These are phyloP conservation scores for Diorhabda carinulata DNA, from an alignment of 1,140 invertebrate species.

Conservation along the genomic window DNA sequence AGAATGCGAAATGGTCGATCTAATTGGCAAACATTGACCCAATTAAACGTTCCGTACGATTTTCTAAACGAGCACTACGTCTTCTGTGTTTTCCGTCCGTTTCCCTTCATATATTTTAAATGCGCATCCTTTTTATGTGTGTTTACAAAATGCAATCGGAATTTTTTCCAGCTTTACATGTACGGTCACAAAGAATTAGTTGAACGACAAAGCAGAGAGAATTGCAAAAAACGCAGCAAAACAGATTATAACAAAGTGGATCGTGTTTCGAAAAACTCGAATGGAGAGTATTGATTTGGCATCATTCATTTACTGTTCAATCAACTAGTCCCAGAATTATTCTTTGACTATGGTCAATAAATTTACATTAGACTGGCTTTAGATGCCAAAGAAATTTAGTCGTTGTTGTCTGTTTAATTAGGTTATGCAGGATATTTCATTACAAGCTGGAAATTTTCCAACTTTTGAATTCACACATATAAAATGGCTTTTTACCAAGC, in stretches of 20 bases:
- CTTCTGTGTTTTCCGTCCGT: not conserved
- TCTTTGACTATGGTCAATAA: too few species aligned
- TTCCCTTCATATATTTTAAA: not conserved
- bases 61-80: not conserved
- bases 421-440: too few species aligned
- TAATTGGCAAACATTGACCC: constrained; percentile 14
- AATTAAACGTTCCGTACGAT: constrained; percentile 11
- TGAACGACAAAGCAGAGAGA: not conserved
- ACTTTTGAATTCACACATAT: too few species aligned
- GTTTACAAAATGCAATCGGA: not conserved
- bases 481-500: too few species aligned
- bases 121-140: not conserved
- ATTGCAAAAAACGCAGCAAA: not conserved
- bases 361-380: too few species aligned
- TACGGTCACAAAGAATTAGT: not conserved
- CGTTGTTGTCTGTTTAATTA: too few species aligned
- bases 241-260: not conserved
- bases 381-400: too few species aligned
- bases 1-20: constrained; percentile 8
- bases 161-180: not conserved
- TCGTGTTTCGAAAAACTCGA: not conserved
- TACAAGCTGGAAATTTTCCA: too few species aligned
- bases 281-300: too few species aligned
- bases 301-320: too few species aligned
- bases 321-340: too few species aligned